phyloP scores from a whole-genome alignment of 2,797 vertebrate genomes.

The Oceanodroma leucorhoa region DNA sequence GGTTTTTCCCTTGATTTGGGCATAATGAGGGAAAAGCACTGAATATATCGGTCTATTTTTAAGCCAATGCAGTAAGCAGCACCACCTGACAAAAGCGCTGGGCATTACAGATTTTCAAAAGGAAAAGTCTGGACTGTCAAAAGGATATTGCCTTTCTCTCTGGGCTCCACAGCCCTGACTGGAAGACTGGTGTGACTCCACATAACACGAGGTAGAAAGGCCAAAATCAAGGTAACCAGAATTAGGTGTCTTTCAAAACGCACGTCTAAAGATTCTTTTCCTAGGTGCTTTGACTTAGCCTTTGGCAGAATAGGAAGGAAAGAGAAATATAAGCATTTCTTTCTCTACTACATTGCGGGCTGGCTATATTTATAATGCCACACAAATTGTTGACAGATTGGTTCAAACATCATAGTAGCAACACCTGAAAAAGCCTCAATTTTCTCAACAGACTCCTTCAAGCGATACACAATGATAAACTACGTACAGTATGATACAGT shows the following conservation, averaged over 20 bases:
- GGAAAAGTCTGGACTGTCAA: not conserved
- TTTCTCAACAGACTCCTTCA: not conserved
- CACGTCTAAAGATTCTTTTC: not conserved
- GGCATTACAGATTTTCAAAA: not conserved
- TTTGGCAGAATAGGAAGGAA: not conserved
- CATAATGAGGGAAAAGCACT: not conserved
- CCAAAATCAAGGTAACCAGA: not conserved
- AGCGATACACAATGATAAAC: not conserved
- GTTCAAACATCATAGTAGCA: not conserved
- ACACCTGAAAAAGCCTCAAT: conserved; percentile 17
- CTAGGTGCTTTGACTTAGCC: not conserved
- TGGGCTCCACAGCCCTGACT: not conserved
- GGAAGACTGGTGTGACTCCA: not conserved
- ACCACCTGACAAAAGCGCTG: not conserved
- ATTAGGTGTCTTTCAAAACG: not conserved
- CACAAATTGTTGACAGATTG: not conserved
- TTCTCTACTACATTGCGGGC: not conserved
- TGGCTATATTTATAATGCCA: conserved; percentile 1
- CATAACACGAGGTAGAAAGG: not conserved
- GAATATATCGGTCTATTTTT: not conserved
- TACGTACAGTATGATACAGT: not conserved
- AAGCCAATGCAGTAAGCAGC: not conserved
- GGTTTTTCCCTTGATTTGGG: not conserved
- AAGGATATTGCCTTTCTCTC: not conserved
- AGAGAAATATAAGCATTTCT: not conserved